Evolutionary conservation across 2,888 invertebrate genomes (phyloP).

Genomic region (Brenthis ino): DNA sequence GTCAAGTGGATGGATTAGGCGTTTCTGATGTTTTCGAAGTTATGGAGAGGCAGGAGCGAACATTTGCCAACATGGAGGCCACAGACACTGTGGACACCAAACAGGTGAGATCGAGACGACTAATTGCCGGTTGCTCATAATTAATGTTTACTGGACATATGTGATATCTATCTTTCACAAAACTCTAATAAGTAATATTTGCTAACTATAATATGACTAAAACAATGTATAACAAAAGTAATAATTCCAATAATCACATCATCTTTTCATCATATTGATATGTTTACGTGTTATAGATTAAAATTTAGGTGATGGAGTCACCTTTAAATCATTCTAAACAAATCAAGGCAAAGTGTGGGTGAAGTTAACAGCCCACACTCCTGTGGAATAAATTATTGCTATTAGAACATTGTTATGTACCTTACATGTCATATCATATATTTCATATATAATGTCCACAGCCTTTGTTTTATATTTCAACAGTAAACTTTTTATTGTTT

Average conservation of each 20-base stretch:
- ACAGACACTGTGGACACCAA: conserved; percentile 84
- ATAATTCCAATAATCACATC: conserved; percentile 3
- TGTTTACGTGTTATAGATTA: conserved; percentile 8
- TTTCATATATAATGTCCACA: conserved; percentile 45
- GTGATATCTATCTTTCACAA: conserved; percentile 29
- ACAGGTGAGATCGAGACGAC: conserved; percentile 80
- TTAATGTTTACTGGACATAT: conserved; percentile 54
- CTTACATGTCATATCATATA: conserved; percentile 64
- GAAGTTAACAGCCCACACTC: conserved; percentile 72
- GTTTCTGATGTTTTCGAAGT: conserved; percentile 78
- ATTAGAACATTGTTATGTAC: conserved; percentile 70
- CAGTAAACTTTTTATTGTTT: conserved; percentile 20
- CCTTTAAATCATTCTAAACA: conserved; percentile 57
- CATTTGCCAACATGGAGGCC: conserved; percentile 84
- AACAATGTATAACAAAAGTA: neutral
- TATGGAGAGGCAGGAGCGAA: conserved; percentile 78
- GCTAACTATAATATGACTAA: neutral
- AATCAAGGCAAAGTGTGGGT: conserved; percentile 76
- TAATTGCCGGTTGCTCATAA: conserved; percentile 73
- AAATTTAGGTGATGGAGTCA: conserved; percentile 47
- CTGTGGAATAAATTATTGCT: conserved; percentile 73
- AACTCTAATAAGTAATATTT: conserved; percentile 4
- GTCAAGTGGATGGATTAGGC: conserved; percentile 66
- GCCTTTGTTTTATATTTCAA: conserved; percentile 49
- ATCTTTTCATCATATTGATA: neutral